Evolutionary conservation across 2,888 invertebrate genomes (phyloP).

Genomic region (Dolichopus griseipennis): DNA sequence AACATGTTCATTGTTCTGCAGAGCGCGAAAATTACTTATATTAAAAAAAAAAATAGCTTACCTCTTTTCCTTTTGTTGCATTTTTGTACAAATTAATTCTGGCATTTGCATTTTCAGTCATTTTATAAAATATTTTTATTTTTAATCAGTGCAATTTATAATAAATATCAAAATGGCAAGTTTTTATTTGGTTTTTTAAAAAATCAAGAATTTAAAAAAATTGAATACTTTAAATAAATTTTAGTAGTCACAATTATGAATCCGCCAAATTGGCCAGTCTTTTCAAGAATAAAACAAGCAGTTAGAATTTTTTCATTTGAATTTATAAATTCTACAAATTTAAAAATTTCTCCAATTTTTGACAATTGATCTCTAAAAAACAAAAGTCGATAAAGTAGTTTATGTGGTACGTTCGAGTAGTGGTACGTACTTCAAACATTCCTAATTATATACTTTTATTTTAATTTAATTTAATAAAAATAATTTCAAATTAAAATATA

Average conservation of each 20-base stretch:
- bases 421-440: too few species aligned
- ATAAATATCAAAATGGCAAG: neutral
- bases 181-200: neutral
- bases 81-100: neutral
- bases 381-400: too few species aligned
- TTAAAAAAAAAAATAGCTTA: too few species aligned
- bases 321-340: neutral
- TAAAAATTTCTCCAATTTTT: neutral
- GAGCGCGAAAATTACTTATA: neutral
- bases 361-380: too few species aligned
- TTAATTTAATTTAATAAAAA: too few species aligned
- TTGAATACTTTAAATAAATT: too few species aligned
- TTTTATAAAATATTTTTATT: neutral
- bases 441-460: too few species aligned
- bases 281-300: neutral
- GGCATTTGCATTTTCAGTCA: neutral
- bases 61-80: neutral
- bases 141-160: neutral
- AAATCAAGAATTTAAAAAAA: neutral
- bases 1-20: neutral
- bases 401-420: too few species aligned
- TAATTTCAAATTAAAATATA: too few species aligned
- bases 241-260: too few species aligned
- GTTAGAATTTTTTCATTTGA: neutral
- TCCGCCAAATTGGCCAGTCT: neutral